Conservation (phyloP, 1,140 invertebrate genomes). For the Pseudomyrmex cubaensis region DNA sequence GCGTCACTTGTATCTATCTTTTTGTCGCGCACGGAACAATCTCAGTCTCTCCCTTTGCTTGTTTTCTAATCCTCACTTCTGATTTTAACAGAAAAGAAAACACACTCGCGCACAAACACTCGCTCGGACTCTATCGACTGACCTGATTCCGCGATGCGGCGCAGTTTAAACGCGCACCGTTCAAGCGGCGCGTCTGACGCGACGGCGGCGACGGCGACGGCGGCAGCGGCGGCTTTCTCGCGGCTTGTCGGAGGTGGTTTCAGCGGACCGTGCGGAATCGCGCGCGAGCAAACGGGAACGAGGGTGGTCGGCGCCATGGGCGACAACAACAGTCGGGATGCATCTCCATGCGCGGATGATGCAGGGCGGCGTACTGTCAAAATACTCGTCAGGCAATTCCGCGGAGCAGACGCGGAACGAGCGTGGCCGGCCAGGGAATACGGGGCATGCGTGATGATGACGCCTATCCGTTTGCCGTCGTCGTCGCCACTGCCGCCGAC, state of each 20-base stretch:
- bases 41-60: neutral
- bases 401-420: conserved; percentile 14
- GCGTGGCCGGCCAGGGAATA: conserved; percentile 28
- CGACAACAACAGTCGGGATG: conserved; percentile 3
- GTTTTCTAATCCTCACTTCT: neutral
- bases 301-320: neutral
- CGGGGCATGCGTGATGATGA: conserved; percentile 78
- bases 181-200: conserved; percentile 23
- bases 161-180: conserved; percentile 41
- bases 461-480: conserved; percentile 8
- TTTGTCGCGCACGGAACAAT: neutral
- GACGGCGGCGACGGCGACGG: too few relatives aligned
- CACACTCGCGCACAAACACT: conserved; percentile 56
- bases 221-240: neutral
- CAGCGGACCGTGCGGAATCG: neutral
- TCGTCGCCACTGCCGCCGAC: neutral
- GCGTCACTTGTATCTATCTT: neutral
- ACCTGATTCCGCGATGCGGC: conserved; percentile 71
- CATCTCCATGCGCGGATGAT: conserved; percentile 65
- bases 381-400: conserved; percentile 70
- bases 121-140: conserved; percentile 75
- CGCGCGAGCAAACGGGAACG: neutral
- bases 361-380: conserved; percentile 80
- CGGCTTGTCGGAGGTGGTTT: neutral
- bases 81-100: neutral